phyloP scores from a whole-genome alignment of 1,140 invertebrate species.

The Leptoteleia sp. region DNA sequence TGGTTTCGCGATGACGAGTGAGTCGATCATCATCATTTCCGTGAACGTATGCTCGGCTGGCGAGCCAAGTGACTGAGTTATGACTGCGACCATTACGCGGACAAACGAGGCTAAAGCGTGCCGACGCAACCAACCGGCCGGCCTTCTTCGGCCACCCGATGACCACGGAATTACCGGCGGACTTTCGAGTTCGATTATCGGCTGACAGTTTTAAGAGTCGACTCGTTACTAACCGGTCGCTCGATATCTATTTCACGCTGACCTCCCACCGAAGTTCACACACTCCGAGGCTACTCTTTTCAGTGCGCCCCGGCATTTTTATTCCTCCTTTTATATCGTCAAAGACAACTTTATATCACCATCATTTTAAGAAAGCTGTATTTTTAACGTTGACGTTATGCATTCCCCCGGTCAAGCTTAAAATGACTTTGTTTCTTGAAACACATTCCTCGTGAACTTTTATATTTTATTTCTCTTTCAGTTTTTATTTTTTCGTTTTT shows the following conservation, averaged over 20 bases:
- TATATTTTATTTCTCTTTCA: too few relatives aligned
- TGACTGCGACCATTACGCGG: conserved; percentile 72
- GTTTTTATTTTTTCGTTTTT: too few relatives aligned
- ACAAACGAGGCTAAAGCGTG: conserved; percentile 77
- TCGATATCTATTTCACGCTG: conserved; percentile 55
- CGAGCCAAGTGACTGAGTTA: conserved; percentile 68
- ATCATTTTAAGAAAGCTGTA: conserved; percentile 20
- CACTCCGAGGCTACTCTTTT: conserved; percentile 25
- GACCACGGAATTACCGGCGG: conserved; percentile 27
- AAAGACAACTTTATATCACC: conserved; percentile 25
- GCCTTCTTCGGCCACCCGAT: conserved; percentile 62
- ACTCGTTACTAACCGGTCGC: conserved; percentile 59
- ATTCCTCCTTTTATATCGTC: conserved; percentile 18
- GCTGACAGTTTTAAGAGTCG: conserved; percentile 70
- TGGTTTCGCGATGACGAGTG: conserved; percentile 29
- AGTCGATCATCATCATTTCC: conserved; percentile 67
- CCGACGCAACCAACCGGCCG: conserved; percentile 70
- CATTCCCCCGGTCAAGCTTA: not conserved
- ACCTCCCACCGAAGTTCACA: conserved; percentile 53
- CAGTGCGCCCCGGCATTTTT: conserved; percentile 8
- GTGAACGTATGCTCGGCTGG: conserved; percentile 50
- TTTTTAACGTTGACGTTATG: conserved; percentile 27
- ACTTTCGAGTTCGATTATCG: conserved; percentile 64
- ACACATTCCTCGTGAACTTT: not conserved
- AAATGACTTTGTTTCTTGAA: conserved; percentile 9